A percentile compares a stretch with the other conserved stretches of the same genome.
Evolutionary conservation across 2,797 vertebrate genomes (phyloP).

Genomic region (Heterohyrax brucei): DNA sequence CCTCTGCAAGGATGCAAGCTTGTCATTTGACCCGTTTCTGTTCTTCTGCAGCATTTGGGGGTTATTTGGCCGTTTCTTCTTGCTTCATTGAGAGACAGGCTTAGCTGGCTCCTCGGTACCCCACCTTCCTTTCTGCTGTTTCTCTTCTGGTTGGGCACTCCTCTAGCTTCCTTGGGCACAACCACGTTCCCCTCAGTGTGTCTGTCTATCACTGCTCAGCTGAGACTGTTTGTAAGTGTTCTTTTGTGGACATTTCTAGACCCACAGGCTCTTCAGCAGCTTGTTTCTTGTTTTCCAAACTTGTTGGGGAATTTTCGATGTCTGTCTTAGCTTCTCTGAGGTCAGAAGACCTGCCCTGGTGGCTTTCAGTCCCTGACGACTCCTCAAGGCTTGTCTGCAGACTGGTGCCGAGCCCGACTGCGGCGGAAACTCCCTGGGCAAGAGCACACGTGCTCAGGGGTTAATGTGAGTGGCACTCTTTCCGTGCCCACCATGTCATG

Average conservation of each 20-base stretch:
- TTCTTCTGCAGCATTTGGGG: background rate
- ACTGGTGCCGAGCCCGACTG: background rate
- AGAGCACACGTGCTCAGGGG: background rate
- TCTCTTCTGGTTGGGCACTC: too few relatives aligned
- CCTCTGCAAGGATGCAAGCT: background rate
- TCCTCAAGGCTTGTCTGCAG: background rate
- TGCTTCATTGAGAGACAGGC: background rate
- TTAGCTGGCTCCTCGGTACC: background rate
- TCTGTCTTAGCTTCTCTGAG: background rate
- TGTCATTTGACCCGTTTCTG: background rate
- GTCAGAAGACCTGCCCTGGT: too few relatives aligned
- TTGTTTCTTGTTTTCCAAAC: background rate
- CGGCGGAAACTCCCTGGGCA: background rate
- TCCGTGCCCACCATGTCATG: background rate
- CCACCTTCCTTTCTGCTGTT: background rate
- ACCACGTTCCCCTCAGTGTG: background rate
- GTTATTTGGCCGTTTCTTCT: background rate
- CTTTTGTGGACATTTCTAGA: background rate
- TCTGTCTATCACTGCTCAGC: background rate
- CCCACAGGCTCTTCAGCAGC: background rate
- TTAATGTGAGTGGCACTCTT: background rate
- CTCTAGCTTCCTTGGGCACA: background rate
- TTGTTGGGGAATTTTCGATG: background rate
- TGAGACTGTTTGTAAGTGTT: background rate
- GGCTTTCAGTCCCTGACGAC: background rate